Evolutionary conservation across 2,797 vertebrate species (phyloP), one percentile per base, ranked within the genome.

Genomic region (Acrocephalus scirpaceus): DNA sequence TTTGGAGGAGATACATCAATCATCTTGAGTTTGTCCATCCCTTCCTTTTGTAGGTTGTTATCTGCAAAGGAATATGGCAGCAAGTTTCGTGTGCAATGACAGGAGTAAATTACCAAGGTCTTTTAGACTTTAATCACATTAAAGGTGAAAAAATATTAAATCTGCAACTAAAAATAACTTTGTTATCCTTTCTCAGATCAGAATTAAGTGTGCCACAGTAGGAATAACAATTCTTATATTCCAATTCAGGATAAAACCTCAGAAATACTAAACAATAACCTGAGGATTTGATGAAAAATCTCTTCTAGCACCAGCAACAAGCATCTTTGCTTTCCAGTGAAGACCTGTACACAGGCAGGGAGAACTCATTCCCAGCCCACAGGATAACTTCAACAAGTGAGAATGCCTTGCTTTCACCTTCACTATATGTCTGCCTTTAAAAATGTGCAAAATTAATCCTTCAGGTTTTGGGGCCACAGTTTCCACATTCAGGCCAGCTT

Each of bases 91-190:
- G 54, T 75, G 73, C 80, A 67, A 30, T 26, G 36, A 50, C 71
- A 85, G 54, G 21, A 71, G 23, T 7, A 69, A 90, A 90, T 83
- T 86, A 92, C 30, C 67, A 86, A 84, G 13, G 50, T 81, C 13
- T 86, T 88, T 62, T 44, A 73, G n/a, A 67, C 42, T 86, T 84
- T 34, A 84, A 67, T 89, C 75, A 73, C 72, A 88, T 91, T 85
- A 94, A 90, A 93, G 64, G 78, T 86, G 78, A 69, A 92, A 93
- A 83, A 76, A 56, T 85, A 90, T 32, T 91, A 85, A 80, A 84
- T 64, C 60, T 94, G 47, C 61, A 50, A 74, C 53, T 91, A 89
- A 95, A 86, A 79, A 78, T 84, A 83, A 53, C 16, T 13, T 53
- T 22, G 61, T 74, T 56, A 79, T 77, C 83, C 73, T 74, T 88